Base-by-base conservation (phyloP, 2,888 invertebrate species). In the Coleophora deauratella region DNA sequence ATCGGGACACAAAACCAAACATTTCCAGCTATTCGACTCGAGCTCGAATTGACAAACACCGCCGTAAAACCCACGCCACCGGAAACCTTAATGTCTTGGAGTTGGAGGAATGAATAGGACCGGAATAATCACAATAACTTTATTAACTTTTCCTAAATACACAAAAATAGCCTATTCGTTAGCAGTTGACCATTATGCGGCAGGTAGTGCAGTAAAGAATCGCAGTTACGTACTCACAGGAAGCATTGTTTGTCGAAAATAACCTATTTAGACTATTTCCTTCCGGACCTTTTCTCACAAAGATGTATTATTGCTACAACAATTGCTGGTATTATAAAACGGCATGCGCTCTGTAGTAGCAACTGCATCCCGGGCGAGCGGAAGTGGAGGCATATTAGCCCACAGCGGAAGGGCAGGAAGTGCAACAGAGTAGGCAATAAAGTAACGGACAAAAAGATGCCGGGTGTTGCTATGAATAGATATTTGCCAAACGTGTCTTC, bases 401-500 rank as follows among this genome's bases (percentile, higher is more conserved):
- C 27, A 33, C 35, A 43, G 36, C 40, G 44, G 40, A 68, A 59
- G 74, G 75, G 79, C 77, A 77, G 74, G 72, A 74, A 79, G 66
- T 59, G 61, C 66, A 67, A 69, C 69, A 63, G 63, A 66, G 62
- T 58, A 63, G 11, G 31, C 31, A 11, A 10, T 11, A 31, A 31
- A 31, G 62, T 68, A 62, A 60, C 27, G 51, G 52, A 55, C 54
- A 57, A 72, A 71, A 62, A 65, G 55, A 54, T 49, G 59, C 61
- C 66, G 65, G 67, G 64, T 68, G 63, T 57, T 43, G 52, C 59
- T 61, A 54, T 70, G 71, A 72, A 73, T 70, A 69, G 64, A 66
- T 56, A 63, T 77, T 76, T 58, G 76, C 74, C 65, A 74, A 69
- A 72, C 81, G 80, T 82, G 82, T 70, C 72, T 69, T 61, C 51